These are phyloP conservation scores for Orientallactaga bullata DNA, from an alignment of 2,113 vertebrate genomes.

Conservation along the genomic window DNA sequence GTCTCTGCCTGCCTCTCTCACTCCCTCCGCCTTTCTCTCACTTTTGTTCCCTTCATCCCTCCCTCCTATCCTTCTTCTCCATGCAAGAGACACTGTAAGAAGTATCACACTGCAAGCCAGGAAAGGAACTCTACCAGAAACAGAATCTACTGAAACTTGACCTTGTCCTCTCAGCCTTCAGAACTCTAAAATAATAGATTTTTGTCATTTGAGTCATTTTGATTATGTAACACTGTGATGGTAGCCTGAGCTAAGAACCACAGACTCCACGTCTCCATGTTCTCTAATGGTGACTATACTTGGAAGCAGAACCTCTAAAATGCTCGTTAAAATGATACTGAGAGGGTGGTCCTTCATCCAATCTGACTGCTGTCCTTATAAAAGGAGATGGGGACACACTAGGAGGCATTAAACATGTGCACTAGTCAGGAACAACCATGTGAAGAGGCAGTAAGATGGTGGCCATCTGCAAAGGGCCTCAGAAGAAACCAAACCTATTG, in stretches of 20 bases:
- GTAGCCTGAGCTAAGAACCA: not conserved
- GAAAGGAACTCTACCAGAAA: not conserved
- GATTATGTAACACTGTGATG: not conserved
- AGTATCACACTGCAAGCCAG: not conserved
- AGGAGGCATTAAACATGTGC: no score
- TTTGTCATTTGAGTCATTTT: not conserved
- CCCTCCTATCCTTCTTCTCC: not conserved
- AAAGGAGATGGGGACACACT: not conserved
- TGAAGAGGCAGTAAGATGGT: not conserved
- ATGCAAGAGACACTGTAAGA: not conserved
- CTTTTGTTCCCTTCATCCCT: not conserved
- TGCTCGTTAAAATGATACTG: not conserved
- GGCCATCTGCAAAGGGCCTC: not conserved
- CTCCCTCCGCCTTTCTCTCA: no score
- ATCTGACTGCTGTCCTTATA: not conserved
- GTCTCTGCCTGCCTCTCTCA: not conserved
- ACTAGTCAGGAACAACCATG: not conserved
- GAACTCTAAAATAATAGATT: not conserved
- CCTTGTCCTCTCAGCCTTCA: not conserved
- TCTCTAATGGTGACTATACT: not conserved
- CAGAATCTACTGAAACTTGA: not conserved
- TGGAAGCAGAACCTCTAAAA: not conserved
- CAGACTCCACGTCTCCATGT: not conserved
- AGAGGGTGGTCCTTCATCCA: not conserved
- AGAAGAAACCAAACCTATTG: not conserved